phyloP scores from a whole-genome alignment of 2,113 vertebrate genomes.

The Phycodurus eques region DNA sequence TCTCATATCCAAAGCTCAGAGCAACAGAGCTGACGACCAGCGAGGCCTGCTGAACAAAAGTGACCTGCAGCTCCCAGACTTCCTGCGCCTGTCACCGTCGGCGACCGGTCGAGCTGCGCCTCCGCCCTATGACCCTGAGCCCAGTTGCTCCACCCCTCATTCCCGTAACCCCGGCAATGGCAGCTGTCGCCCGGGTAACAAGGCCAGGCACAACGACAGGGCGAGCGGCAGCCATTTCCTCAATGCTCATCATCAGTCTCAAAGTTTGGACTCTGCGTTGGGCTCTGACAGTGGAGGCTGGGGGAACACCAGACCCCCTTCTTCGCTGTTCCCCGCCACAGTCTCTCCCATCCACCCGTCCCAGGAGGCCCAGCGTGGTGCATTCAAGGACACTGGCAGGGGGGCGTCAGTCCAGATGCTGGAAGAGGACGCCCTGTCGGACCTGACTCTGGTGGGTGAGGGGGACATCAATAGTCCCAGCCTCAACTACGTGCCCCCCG shows the following conservation, averaged over 20 bases:
- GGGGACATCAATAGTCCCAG: slow-evolving; percentile 89
- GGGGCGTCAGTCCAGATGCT: slow-evolving; percentile 77
- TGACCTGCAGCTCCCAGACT: slow-evolving; percentile 91
- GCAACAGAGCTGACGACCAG: slow-evolving; percentile 96
- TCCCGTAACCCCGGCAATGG: slow-evolving; percentile 62
- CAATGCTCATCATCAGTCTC: slow-evolving; percentile 65
- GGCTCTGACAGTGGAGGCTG: slow-evolving; percentile 58
- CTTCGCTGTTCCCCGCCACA: slow-evolving; percentile 63
- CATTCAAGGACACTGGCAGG: slow-evolving; percentile 51
- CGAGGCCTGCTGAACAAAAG: slow-evolving; percentile 96
- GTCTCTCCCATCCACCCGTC: slow-evolving; percentile 72
- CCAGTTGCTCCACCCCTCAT: slow-evolving; percentile 67
- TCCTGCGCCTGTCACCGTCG: slow-evolving; percentile 81
- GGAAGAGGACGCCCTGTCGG: slow-evolving; percentile 85
- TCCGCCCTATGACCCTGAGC: slow-evolving; percentile 46
- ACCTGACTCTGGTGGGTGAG: slow-evolving; percentile 89
- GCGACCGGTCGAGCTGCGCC: slow-evolving; percentile 31
- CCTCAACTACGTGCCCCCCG: slow-evolving; percentile 83
- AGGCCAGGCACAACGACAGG: slow-evolving; percentile 50
- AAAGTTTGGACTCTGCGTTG: slow-evolving; percentile 72
- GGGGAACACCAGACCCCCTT: slow-evolving; percentile 60
- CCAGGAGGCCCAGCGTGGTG: slow-evolving; percentile 33
- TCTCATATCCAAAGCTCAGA: slow-evolving; percentile 99
- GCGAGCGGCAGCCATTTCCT: slow-evolving; percentile 53
- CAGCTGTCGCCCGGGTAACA: slow-evolving; percentile 55